Conservation (phyloP, 2,888 invertebrate species). For the Eurois occulta region DNA sequence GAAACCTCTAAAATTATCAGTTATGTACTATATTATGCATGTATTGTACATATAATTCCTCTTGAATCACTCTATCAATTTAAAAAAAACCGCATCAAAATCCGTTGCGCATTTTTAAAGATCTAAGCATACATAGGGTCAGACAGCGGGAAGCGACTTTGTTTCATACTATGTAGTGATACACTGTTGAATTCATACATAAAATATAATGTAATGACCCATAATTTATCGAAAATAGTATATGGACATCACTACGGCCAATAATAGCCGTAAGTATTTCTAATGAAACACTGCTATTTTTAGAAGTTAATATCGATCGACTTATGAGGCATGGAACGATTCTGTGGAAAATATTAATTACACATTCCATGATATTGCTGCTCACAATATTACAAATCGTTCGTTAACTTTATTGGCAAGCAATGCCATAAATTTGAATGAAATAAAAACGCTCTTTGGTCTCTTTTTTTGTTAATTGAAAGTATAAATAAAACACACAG, state of each 20-base stretch:
- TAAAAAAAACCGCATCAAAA: too few relatives aligned
- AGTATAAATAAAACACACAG: constrained; percentile 7
- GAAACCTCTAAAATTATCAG: too few relatives aligned
- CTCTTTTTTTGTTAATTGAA: constrained; percentile 9
- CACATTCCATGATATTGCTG: neutral
- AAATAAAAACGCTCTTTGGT: neutral
- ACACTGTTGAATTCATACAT: neutral
- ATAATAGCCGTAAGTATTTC: neutral
- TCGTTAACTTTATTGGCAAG: neutral
- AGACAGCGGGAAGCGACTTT: too few relatives aligned
- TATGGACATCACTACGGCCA: neutral
- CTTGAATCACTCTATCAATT: too few relatives aligned
- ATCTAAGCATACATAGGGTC: too few relatives aligned
- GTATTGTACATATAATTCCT: too few relatives aligned
- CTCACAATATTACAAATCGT: neutral
- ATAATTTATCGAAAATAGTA: neutral
- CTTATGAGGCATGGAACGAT: neutral
- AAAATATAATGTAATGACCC: neutral
- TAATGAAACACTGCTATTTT: neutral
- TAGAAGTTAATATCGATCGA: neutral
- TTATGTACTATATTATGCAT: too few relatives aligned
- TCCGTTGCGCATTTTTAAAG: too few relatives aligned
- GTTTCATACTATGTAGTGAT: too few relatives aligned
- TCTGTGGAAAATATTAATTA: neutral
- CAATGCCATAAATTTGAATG: neutral